Base-by-base conservation (phyloP, 2,888 invertebrate genomes). In the Perithous albicinctus region DNA sequence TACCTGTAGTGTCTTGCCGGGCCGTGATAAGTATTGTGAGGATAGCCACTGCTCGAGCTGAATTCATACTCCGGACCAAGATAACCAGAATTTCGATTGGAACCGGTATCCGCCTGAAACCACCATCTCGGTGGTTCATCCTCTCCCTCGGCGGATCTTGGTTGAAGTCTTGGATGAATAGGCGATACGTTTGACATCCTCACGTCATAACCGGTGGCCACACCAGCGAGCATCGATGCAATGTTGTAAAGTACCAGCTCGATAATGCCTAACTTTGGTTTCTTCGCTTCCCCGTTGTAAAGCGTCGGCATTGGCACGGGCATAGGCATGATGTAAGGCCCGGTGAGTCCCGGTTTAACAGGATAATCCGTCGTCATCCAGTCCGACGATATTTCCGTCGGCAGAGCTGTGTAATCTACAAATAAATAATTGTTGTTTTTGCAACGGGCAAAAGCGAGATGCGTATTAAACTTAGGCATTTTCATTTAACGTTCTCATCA, bases 201-300 rank as follows among this genome's bases (percentile, higher is more conserved):
- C 70, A 99, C 96, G 94, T 99, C 98, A 91, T 97, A 98, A 0
- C 98, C 99, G 46, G 97, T 96, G 2, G 97, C 97, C 48, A 99
- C 97, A 29, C 98, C 96, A 2, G 98, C 98, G 89, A 99, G 93
- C 93, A 98, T 94, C 70, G 98, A 96, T 72, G 98, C 98, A 94
- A 98, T 97, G 93, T 98, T 98, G 94, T 97, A 98, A 84, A 99
- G 94, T 86, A 96, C 97, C 94, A 95, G 94, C 93, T 96, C 96
- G 87, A 96, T 95, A 92, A 96, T 95, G 90, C 96, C 95, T 86
- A 96, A 94, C 93, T 96, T 96, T 92, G 96, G 95, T 93, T 88
- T 91, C 90, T 92, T 93, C 95, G 95, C 94, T 94, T 97, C 96
- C 61, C 96, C 96, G 85, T 95, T 97, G 92, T 97, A 97, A 35